These are phyloP conservation scores for Andrena bucephala DNA, from an alignment of 2,888 invertebrate species.

Conservation along the genomic window DNA sequence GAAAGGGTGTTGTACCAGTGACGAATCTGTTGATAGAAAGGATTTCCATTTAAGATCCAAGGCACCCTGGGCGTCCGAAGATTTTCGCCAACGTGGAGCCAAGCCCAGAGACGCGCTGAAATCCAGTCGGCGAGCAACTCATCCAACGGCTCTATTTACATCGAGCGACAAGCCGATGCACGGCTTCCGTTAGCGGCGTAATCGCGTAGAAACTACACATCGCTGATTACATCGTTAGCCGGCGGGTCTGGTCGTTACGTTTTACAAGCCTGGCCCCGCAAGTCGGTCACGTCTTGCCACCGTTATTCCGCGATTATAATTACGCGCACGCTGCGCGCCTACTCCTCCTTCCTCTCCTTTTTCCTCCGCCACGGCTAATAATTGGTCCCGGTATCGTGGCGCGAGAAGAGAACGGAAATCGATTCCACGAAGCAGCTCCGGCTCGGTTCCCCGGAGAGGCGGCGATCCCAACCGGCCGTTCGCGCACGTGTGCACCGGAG, in stretches of 20 bases:
- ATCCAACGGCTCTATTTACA: slow-evolving; percentile 26
- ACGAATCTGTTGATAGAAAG: too few relatives aligned
- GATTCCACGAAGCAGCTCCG: slow-evolving; percentile 56
- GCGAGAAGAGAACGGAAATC: slow-evolving; percentile 52
- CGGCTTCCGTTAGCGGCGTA: slow-evolving; percentile 33
- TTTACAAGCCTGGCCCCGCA: slow-evolving; percentile 44
- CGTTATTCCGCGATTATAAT: slow-evolving; percentile 66
- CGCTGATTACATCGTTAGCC: slow-evolving; percentile 57
- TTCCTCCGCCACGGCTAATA: slow-evolving; percentile 35
- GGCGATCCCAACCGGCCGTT: slow-evolving; percentile 30
- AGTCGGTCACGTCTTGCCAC: slow-evolving; percentile 51
- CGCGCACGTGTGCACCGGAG: slow-evolving; percentile 49
- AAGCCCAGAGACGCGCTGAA: background rate
- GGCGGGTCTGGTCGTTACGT: slow-evolving; percentile 41
- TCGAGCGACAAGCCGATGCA: slow-evolving; percentile 35
- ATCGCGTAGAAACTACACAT: slow-evolving; percentile 46
- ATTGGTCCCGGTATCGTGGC: slow-evolving; percentile 43
- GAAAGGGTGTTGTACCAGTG: too few relatives aligned
- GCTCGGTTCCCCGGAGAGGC: slow-evolving; percentile 46
- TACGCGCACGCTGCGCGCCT: slow-evolving; percentile 49
- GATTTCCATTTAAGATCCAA: too few relatives aligned
- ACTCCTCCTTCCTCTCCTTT: slow-evolving; percentile 25
- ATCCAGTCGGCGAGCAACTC: slow-evolving; percentile 12
- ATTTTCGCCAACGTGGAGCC: too few relatives aligned
- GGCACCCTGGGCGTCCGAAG: too few relatives aligned